Evolutionary conservation across 1,140 invertebrate species (phyloP).

Genomic region (Araneus ventricosus): DNA sequence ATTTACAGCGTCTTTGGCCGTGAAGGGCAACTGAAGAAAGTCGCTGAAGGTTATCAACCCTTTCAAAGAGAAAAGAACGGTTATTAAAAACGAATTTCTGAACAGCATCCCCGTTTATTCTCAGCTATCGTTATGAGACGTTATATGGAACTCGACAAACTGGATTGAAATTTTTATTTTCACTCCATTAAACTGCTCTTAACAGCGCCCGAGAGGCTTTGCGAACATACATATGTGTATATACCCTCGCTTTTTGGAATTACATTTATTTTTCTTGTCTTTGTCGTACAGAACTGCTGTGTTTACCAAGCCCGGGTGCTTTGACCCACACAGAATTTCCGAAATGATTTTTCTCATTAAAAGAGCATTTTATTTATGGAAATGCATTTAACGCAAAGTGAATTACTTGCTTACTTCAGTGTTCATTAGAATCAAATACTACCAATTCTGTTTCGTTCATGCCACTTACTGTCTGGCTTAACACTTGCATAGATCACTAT

Average conservation of each 20-base stretch:
- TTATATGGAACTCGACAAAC: slow-evolving; percentile 64
- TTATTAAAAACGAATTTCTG: slow-evolving; percentile 37
- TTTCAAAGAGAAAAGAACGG: slow-evolving; percentile 14
- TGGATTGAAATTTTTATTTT: slow-evolving; percentile 61
- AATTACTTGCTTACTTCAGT: too few relatives aligned
- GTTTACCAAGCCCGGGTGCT: not conserved
- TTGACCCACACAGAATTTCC: not conserved
- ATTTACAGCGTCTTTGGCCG: not conserved
- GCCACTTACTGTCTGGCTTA: too few relatives aligned
- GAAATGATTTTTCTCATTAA: not conserved
- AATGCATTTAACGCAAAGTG: too few relatives aligned
- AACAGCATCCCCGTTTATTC: slow-evolving; percentile 15
- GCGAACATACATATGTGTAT: not conserved
- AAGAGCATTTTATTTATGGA: accelerated
- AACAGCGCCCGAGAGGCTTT: not conserved
- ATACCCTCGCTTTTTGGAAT: not conserved
- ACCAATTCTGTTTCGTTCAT: too few relatives aligned
- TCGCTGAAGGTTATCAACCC: slow-evolving; percentile 39
- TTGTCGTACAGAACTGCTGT: not conserved
- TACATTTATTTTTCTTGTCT: not conserved
- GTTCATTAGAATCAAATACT: too few relatives aligned
- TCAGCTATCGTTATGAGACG: slow-evolving; percentile 29
- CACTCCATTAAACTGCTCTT: not conserved
- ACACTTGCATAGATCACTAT: too few relatives aligned
- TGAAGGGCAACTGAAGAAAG: not conserved